Evolutionary conservation across 2,888 invertebrate genomes (phyloP), one percentile per base, ranked within the genome.

Genomic region (Phasia obesa): DNA sequence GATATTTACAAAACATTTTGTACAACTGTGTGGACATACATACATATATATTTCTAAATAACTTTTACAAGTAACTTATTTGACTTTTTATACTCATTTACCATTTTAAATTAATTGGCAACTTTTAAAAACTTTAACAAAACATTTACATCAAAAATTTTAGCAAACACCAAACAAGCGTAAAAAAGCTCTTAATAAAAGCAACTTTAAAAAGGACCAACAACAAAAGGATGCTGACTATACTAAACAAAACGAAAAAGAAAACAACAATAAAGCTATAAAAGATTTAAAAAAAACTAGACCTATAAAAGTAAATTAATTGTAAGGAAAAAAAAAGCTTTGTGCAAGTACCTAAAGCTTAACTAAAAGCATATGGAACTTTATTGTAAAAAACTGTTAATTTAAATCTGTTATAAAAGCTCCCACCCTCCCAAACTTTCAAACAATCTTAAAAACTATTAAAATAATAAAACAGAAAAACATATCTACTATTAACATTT

Each of bases 201-300:
- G 4, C 23, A 53, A 77, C 13, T 21, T 59, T 4, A 49, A 62
- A 38, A 71, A 57, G 78, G 64, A 71, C 78, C 70, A 78, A 19
- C 4, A 17, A 21, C 15, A 15, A 53, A 59, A 49, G 64, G 38
- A 49, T 57, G 64, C 19, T 27, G 42, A 23, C 70, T 38, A 7
- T 0, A 25, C 62, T 64, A 55, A 55, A 21, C 35, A 21, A 27
- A 21, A 13, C 19, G 49, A 9, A 2, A 27, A 51, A 5, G 5
- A 31, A 31, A 31, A 31, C n/a, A n/a, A n/a, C n/a, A n/a, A n/a
- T n/a, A n/a, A n/a, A n/a, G n/a, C n/a, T n/a, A n/a, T 35, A 51
- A 51, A 59, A 76, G 27, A 51, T 69, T 69, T 67, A 35, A 49
- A 49, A 23, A 23, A 53, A 60, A n/a, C 11, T 55, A 55, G 35